Percentiles rank a stretch among this genome's conserved stretches.
These are phyloP conservation scores for Drosophila cracens DNA, from an alignment of 2,888 invertebrate genomes.

Conservation along the genomic window DNA sequence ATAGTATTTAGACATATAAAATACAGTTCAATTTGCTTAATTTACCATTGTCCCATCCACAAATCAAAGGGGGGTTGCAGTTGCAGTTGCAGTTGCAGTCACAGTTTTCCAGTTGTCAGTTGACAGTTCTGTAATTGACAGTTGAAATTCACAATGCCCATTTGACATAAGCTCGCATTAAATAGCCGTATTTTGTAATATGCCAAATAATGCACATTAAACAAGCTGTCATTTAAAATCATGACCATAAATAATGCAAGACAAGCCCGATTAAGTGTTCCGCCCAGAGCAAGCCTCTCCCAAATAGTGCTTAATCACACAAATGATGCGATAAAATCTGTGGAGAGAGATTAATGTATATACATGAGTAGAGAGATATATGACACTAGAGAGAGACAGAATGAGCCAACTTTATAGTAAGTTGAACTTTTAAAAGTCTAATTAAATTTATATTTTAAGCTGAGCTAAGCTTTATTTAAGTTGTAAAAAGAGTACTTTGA, in stretches of 20 bases:
- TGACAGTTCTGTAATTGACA: conserved; percentile 67
- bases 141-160: conserved; percentile 54
- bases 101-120: conserved; percentile 60
- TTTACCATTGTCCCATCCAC: conserved; percentile 39
- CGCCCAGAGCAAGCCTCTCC: neutral
- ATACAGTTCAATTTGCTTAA: conserved; percentile 59
- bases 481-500: neutral
- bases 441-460: neutral
- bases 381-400: accelerated
- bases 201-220: conserved; percentile 52
- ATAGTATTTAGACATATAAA: conserved; percentile 41
- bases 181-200: conserved; percentile 54
- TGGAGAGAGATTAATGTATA: too few relatives aligned
- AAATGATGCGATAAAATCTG: neutral
- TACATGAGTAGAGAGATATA: too few relatives aligned
- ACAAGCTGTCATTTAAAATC: conserved; percentile 41
- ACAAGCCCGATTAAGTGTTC: conserved; percentile 21
- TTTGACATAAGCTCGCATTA: conserved; percentile 48
- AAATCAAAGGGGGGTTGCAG: conserved; percentile 16
- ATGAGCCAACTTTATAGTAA: neutral
- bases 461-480: neutral
- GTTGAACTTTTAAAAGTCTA: neutral
- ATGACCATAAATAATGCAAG: conserved; percentile 35
- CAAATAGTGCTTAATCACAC: neutral
- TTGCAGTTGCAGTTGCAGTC: neutral